Conservation (phyloP, 2,113 vertebrate species). For the Pandion haliaetus region DNA sequence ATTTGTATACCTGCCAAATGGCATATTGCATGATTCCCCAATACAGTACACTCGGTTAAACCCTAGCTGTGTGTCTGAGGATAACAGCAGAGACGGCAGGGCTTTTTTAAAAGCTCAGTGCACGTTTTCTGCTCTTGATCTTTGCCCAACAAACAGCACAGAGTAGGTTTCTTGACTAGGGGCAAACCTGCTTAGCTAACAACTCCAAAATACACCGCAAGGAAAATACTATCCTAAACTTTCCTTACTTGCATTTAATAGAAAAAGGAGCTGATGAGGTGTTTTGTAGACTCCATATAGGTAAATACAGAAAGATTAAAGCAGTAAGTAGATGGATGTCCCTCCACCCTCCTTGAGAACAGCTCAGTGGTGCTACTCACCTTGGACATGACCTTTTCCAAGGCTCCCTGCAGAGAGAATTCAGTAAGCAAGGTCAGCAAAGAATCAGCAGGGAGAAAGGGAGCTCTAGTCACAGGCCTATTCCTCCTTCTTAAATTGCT, state of each 20-base stretch:
- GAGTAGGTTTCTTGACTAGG: neutral
- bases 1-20: neutral
- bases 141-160: neutral
- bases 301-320: neutral
- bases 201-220: neutral
- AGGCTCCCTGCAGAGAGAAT: neutral
- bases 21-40: neutral
- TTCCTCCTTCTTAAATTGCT: neutral
- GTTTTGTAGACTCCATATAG: neutral
- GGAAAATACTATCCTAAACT: neutral
- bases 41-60: accelerated
- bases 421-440: neutral
- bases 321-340: neutral
- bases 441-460: neutral
- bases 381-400: neutral
- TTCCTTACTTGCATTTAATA: neutral
- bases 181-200: neutral
- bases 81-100: neutral
- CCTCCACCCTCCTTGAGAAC: neutral
- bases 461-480: neutral
- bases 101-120: neutral
- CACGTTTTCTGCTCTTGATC: neutral
- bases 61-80: neutral
- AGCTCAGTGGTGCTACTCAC: neutral
- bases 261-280: neutral